Evolutionary conservation across 2,888 invertebrate species (phyloP).

Genomic region (Catocala fraxini): DNA sequence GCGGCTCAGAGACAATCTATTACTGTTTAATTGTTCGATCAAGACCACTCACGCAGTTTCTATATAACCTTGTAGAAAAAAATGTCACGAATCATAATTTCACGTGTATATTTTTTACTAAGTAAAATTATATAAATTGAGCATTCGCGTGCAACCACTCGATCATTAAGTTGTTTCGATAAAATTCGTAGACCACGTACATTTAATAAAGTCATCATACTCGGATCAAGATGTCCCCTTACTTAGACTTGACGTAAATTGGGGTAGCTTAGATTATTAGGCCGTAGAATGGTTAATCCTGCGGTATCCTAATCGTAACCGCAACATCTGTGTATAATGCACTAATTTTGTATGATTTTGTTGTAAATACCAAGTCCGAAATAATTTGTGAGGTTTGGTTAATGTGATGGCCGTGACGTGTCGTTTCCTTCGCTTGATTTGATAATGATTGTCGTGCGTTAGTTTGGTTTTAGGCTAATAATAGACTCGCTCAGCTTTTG

Average conservation of each 20-base stretch:
- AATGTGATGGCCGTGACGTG: slow-evolving; percentile 22
- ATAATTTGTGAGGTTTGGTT: slow-evolving; percentile 36
- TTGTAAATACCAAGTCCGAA: slow-evolving; percentile 32
- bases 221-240: slow-evolving; percentile 37
- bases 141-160: slow-evolving; percentile 40
- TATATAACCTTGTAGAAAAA: slow-evolving; percentile 4
- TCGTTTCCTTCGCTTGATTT: slow-evolving; percentile 6
- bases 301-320: slow-evolving; percentile 38
- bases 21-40: slow-evolving; percentile 1
- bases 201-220: slow-evolving; percentile 68
- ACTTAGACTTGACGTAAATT: slow-evolving; percentile 48
- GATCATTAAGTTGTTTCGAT: slow-evolving; percentile 38
- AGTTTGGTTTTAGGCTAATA: neutral
- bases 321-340: slow-evolving; percentile 49
- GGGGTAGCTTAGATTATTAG: slow-evolving; percentile 36
- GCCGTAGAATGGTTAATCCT: slow-evolving; percentile 12
- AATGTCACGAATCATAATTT: slow-evolving; percentile 17
- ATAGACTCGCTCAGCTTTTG: neutral
- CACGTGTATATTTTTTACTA: slow-evolving; percentile 15
- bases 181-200: slow-evolving; percentile 24
- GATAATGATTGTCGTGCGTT: neutral
- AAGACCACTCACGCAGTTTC: slow-evolving; percentile 2
- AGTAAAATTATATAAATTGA: slow-evolving; percentile 32
- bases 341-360: slow-evolving; percentile 46
- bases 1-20: neutral